Base-by-base conservation (phyloP, 1,140 invertebrate genomes). In the Hylaeus volcanicus region DNA sequence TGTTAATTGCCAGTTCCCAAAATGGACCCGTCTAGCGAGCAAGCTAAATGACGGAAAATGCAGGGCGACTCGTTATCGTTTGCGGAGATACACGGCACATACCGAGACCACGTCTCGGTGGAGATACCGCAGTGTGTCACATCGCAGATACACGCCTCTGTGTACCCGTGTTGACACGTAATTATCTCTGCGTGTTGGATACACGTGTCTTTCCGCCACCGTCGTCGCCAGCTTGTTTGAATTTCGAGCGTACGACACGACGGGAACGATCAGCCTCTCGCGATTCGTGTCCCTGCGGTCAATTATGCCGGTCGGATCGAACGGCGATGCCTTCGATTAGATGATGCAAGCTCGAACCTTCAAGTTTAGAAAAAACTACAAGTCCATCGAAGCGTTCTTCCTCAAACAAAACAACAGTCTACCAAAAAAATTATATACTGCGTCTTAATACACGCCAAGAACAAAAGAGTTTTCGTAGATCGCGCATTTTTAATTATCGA, bases 101-200 rank as follows among this genome's bases (percentile, higher is more conserved):
- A 3, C 3, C 37, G 26, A 61, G 58, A 37, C 26, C 58, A 37
- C 26, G 58, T 37, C 58, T 61, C 58, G 8, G 11, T 8, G 3
- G 26, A 61, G 58, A 61, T 61, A 41, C 12, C 64, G 12, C 41
- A 6, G 43, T 56, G 56, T 55, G 43, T 26, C 53, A 56, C 48
- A n/a, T 15, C 51, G 41, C 14, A n/a, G 14, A 11, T 41, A n/a
- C 58, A 53, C 58, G 64, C 39, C 61, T 37, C 64, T 48, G 39
- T 79, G 60, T 74, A 74, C 55, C 56, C 60, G 39, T 82, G 83
- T 85, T 82, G 79, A 86, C 83, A 85, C 70, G 79, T 86, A 86
- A 85, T 85, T 85, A 82, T 86, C 79, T 73, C 39, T 85, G 66
- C 71, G 74, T 43, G 48, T 43, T 61, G 43, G 45, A 8, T 76